Evolutionary conservation across 2,888 invertebrate species (phyloP).

Genomic region (Nasonovia ribisnigri): DNA sequence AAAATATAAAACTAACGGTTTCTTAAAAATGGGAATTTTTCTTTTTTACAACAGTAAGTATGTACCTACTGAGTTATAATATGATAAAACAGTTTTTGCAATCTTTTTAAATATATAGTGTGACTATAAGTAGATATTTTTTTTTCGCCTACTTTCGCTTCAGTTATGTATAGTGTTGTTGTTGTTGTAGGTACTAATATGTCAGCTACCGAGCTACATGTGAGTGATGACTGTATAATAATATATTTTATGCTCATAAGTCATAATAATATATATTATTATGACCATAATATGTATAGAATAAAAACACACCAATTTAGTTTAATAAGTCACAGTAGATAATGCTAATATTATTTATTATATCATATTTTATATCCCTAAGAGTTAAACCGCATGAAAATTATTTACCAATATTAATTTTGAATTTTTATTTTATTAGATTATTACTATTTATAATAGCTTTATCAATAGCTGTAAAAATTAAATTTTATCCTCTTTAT

Average conservation of each 20-base stretch:
- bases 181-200: neutral
- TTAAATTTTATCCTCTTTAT: neutral
- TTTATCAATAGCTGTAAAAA: neutral
- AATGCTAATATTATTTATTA: neutral
- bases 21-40: neutral
- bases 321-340: neutral
- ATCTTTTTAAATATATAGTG: neutral
- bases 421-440: neutral
- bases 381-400: neutral
- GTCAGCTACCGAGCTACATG: neutral
- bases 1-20: neutral
- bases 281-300: neutral
- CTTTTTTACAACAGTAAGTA: neutral
- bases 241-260: neutral
- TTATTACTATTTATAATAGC: neutral
- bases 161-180: neutral
- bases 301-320: neutral
- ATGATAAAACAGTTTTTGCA: neutral
- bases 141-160: neutral
- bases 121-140: neutral
- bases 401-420: neutral
- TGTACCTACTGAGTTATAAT: neutral
- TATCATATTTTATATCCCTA: neutral
- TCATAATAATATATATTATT: neutral
- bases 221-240: neutral